These are phyloP conservation scores for Leucoraja ocellata DNA, from an alignment of 2,797 vertebrate genomes.

Conservation along the genomic window DNA sequence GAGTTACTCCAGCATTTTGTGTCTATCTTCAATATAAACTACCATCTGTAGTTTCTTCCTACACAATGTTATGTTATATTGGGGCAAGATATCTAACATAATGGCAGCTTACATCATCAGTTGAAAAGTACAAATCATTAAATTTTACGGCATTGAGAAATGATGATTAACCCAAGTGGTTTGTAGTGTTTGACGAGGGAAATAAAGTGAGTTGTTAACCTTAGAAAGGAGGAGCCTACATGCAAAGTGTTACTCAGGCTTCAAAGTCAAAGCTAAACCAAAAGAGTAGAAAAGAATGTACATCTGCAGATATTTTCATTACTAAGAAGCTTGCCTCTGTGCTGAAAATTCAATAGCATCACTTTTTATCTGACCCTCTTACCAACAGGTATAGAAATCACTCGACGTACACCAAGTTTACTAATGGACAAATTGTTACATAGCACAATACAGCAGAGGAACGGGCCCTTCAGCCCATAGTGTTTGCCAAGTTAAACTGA, in stretches of 20 bases:
- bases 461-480: too few species aligned
- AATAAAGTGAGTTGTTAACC: not conserved
- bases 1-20: too few species aligned
- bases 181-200: not conserved
- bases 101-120: not conserved
- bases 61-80: not conserved
- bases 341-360: not conserved
- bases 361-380: not conserved
- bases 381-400: not conserved
- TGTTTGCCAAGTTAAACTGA: not conserved
- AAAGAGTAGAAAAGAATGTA: not conserved
- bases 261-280: not conserved
- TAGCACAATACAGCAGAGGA: too few species aligned
- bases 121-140: not conserved
- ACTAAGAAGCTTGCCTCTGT: not conserved
- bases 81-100: not conserved
- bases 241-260: not conserved
- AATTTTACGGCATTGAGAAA: not conserved
- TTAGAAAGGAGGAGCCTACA: not conserved
- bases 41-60: too few species aligned
- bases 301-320: not conserved
- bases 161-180: not conserved
- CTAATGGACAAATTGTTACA: too few species aligned
- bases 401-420: not conserved
- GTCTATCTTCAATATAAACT: too few species aligned